phyloP scores from a whole-genome alignment of 2,888 invertebrate species.

The Machimus rusticus region DNA sequence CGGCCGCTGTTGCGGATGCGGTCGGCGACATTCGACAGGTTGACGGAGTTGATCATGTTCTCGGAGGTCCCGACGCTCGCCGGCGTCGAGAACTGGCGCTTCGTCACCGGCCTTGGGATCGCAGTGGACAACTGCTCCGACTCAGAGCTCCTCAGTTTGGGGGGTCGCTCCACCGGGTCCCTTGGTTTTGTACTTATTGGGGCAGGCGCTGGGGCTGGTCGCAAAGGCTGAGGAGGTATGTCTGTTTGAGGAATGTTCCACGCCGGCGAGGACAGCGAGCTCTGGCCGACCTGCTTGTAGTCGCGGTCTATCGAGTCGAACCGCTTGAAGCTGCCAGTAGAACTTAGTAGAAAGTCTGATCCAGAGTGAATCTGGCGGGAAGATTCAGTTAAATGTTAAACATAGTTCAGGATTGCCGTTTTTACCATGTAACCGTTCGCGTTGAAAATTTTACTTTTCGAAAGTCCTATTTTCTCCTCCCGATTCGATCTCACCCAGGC shows the following conservation, averaged over 20 bases:
- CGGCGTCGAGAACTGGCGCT: slow-evolving; percentile 53
- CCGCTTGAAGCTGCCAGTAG: slow-evolving; percentile 71
- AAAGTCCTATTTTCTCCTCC: slow-evolving; percentile 62
- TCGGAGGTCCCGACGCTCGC: background rate
- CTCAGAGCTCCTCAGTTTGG: slow-evolving; percentile 45
- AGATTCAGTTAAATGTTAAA: background rate
- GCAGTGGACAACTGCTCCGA: slow-evolving; percentile 51
- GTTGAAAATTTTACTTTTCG: slow-evolving; percentile 66
- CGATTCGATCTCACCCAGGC: slow-evolving; percentile 62
- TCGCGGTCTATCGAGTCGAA: slow-evolving; percentile 72
- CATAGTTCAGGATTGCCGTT: background rate
- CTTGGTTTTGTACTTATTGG: slow-evolving; percentile 46
- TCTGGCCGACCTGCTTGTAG: slow-evolving; percentile 64
- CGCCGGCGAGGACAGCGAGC: slow-evolving; percentile 58
- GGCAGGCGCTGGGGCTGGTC: slow-evolving; percentile 67
- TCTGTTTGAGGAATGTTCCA: slow-evolving; percentile 60
- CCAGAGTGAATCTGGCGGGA: slow-evolving; percentile 68
- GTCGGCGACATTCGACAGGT: slow-evolving; percentile 47
- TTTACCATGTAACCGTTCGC: slow-evolving; percentile 72
- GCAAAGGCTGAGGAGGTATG: slow-evolving; percentile 72
- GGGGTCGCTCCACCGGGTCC: slow-evolving; percentile 47
- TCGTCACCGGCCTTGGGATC: slow-evolving; percentile 59
- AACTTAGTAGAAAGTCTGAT: slow-evolving; percentile 70
- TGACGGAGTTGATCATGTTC: slow-evolving; percentile 45
- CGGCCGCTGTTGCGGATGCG: slow-evolving; percentile 47